Evolutionary conservation across 2,797 vertebrate species (phyloP), one percentile per base, ranked within the genome.

Genomic region (Loris lydekkerianus): DNA sequence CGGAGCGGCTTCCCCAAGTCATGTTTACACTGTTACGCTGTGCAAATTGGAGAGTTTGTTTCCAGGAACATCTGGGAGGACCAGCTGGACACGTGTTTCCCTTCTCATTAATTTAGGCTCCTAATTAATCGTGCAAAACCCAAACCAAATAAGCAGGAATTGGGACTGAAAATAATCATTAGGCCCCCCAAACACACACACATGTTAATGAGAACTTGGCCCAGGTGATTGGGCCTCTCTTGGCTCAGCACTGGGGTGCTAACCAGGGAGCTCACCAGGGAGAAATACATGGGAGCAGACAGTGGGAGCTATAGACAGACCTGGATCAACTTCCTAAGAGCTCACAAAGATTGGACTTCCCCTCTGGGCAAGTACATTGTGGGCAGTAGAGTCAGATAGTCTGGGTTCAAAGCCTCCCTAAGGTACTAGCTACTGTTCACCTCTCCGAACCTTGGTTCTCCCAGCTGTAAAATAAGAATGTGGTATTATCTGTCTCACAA

Each of bases 31-130:
- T 95, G 75, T 95, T 86, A 75, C 23, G 75, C 96, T 37, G 96
- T 97, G 97, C 98, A 97, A 97, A 98, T 98, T 97, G 98, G 98
- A 98, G 98, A 98, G 94, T 95, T 96, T 97, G 83, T 96, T 98
- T 98, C 97, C 96, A 73, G 90, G 97, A 98, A 97, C 97, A 98
- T 98, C 98, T 98, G 98, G 96, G 97, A 97, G 96, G 97, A 98
- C 97, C 98, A 98, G 98, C 98, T 97, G 98, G 98, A 98, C 96
- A 96, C 94, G 95, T 95, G 96, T 89, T 86, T 98, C 97, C 95
- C 96, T 97, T 96, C 95, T 97, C 96, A 96, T 98, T 97, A 97
- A 98, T 91, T 97, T 98, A 97, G 96, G 84, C 97, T 98, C 97
- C 96, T 87, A 98, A 98, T 98, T 98, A 98, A 98, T 97, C 93